Evolutionary conservation across 2,113 vertebrate genomes (phyloP), one percentile per base, ranked within the genome.

Genomic region (Chionomys nivalis): DNA sequence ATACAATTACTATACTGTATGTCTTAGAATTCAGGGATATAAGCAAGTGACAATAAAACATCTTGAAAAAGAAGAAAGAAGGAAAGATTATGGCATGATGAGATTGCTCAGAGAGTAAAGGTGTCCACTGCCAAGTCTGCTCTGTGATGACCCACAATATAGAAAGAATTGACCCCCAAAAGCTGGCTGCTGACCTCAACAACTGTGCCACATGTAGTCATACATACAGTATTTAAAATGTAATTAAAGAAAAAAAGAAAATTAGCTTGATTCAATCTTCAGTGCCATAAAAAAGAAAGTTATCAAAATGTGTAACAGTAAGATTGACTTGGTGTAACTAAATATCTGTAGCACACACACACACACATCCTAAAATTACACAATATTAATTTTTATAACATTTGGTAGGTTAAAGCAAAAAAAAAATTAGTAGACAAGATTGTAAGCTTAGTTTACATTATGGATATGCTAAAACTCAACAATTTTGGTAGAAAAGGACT

Each of bases 311-410:
- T 7, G 6, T 26, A 73, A 76, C 31, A 86, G 65, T n/a, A 31
- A 13, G 76, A 86, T 77, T 81, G n/a, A 89, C 14, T 90, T 44
- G 68, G 39, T 42, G 65, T 36, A 79, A 63, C 7, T 13, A 75
- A 31, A 79, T 72, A 81, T 95, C 17, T 16, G 8, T 83, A 68
- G 12, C 49, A 52, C 49, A 52, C 49, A 70, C 52, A 90, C 14
- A 61, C 21, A 63, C 23, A 89, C 31, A 85, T 13, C 85, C 61
- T 82, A 91, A 89, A 94, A 91, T 91, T 77, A 93, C 6, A 4
- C 2, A 65, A 3, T 52, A 65, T 65, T 78, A 76, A 49, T 49
- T 78, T 49, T 16, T 33, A 8, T 78, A 26, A 76, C 36, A 39
- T 19, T 21, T 72, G 14, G 16, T 72, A 28, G 75, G 75, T 31